phyloP scores from a whole-genome alignment of 92 coral and sea anemone species.

The Bergia sp. region DNA sequence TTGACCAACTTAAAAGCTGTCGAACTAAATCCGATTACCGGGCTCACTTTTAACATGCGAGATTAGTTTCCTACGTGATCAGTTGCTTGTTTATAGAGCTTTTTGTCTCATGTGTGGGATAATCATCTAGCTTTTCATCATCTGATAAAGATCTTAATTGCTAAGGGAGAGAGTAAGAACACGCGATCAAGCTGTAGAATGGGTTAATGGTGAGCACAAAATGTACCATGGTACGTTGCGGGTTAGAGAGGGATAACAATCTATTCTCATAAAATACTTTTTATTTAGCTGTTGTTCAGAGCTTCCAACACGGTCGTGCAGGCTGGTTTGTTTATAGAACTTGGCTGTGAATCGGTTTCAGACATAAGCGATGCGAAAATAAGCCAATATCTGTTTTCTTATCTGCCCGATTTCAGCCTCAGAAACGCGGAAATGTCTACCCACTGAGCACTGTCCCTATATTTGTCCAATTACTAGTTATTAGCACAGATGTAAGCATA shows the following conservation, averaged over 20 bases:
- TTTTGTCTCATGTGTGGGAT: slow-evolving; percentile 21
- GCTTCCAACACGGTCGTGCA: background rate
- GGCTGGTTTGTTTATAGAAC: slow-evolving; percentile 8
- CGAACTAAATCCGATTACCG: slow-evolving; percentile 25
- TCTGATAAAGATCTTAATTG: slow-evolving; percentile 45
- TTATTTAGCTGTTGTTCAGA: background rate
- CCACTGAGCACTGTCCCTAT: background rate
- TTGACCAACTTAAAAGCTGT: background rate
- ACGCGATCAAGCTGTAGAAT: slow-evolving; percentile 31
- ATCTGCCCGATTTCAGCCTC: background rate
- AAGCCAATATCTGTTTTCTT: background rate
- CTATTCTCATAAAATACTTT: background rate
- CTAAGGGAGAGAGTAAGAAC: background rate
- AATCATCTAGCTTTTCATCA: slow-evolving; percentile 33
- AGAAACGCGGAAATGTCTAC: slow-evolving; percentile 20
- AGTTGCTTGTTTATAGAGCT: slow-evolving; percentile 21
- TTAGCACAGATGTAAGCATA: background rate
- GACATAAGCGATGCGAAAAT: slow-evolving; percentile 9
- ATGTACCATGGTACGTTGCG: background rate
- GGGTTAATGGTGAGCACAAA: background rate
- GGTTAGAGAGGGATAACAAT: background rate
- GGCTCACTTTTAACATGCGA: slow-evolving; percentile 11
- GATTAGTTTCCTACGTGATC: slow-evolving; percentile 16
- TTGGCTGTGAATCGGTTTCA: slow-evolving; percentile 22
- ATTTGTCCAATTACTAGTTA: background rate